phyloP scores from a whole-genome alignment of 2,888 invertebrate genomes.

The Salpingus planirostris region DNA sequence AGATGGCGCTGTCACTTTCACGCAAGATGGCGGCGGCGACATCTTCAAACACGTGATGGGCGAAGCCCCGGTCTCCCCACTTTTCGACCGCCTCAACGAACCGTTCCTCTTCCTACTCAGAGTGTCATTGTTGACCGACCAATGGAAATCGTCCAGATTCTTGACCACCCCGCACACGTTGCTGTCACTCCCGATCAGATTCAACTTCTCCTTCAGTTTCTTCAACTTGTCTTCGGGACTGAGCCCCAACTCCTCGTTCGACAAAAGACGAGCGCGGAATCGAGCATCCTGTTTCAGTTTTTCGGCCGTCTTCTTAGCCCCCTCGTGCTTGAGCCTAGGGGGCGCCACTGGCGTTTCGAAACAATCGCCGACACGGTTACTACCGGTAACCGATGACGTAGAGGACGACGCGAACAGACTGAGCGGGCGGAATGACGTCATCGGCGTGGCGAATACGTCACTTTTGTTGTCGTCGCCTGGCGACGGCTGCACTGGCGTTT shows the following conservation, averaged over 20 bases:
- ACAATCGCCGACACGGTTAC: constrained; percentile 24
- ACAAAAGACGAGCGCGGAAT: constrained; percentile 56
- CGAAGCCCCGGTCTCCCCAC: constrained; percentile 26
- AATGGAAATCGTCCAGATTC: too few species aligned
- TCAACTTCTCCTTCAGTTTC: constrained; percentile 44
- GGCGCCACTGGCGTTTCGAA: constrained; percentile 48
- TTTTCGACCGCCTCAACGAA: constrained; percentile 32
- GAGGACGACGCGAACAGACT: constrained; percentile 28
- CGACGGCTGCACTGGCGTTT: too few species aligned
- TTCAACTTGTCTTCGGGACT: constrained; percentile 59
- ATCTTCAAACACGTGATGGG: constrained; percentile 2
- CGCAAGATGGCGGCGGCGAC: neutral
- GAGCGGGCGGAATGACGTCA: constrained; percentile 23
- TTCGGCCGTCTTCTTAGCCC: constrained; percentile 45
- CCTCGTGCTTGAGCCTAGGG: constrained; percentile 42
- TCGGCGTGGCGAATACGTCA: constrained; percentile 18
- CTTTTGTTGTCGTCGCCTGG: too few species aligned
- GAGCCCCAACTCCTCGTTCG: constrained; percentile 65
- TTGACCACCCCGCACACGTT: too few species aligned
- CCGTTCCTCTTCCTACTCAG: constrained; percentile 30
- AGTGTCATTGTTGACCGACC: constrained; percentile 35
- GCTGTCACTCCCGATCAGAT: constrained; percentile 27
- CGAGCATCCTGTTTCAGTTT: constrained; percentile 53
- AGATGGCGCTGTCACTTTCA: too few species aligned
- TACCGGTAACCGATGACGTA: constrained; percentile 37